Base-by-base conservation (phyloP, 2,113 vertebrate genomes). In the Pelmatolapia mariae region DNA sequence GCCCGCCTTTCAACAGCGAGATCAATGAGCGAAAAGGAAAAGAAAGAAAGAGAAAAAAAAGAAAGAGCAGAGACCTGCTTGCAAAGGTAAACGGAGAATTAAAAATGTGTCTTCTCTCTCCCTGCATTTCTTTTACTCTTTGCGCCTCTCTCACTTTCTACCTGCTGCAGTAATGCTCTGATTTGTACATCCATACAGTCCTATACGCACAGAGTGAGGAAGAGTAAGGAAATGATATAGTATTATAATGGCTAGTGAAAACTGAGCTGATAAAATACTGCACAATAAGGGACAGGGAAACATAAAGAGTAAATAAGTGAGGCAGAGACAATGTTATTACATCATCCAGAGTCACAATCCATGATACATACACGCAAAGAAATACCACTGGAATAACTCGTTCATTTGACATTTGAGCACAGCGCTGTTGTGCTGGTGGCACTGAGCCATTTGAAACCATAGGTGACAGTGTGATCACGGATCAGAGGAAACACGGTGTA, bases 1-100 rank as follows among this genome's bases (percentile, higher is more conserved):
- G 89, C 91, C 94, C 89, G 90, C 92, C 94, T 94, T 91, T 93
- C 83, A 54, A 91, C 86, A 84, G 85, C 57, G 57, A 91, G 90
- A 95, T 95, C 92, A 92, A 94, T 93, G 92, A 90, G 86, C 87
- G 57, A 88, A 52, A 85, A 89, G 36, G 38, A 92, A 89, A 87
- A 93, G 80, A 86, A 56, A 84, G 71, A 89, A 31, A 92, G 73
- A 89, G 45, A 33, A 87, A 33, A 0, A 5, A 85, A 26, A 82
- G 38, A 59, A 78, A 82, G 80, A 85, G 43, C 24, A 92, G 53
- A 92, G 85, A 93, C 83, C 82, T 85, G 76, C 31, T 90, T 85
- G 82, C 33, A n/a, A 82, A 86, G 81, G 82, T 83, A 52, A 79
- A 76, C 6, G 40, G 22, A 61, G 79, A 31, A 81, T 79, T 38